Percentiles rank a stretch among this genome's conserved stretches.
Conservation (phyloP, 2,797 vertebrate genomes). For the Microchirus variegatus region DNA sequence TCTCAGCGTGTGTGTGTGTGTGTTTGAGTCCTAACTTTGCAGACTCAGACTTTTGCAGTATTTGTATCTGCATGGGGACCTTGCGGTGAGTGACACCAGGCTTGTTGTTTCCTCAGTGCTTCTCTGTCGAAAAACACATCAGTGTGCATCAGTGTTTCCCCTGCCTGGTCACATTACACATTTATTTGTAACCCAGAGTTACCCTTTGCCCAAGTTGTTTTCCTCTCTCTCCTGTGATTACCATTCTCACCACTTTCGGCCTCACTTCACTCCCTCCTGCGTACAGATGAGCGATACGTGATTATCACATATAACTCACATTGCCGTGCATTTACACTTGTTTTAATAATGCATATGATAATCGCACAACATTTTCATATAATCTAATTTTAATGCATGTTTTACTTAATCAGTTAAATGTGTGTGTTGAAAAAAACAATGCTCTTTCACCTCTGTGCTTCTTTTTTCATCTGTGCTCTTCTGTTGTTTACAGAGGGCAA, state of each 20-base stretch:
- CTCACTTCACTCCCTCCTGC: slow-evolving; percentile 3
- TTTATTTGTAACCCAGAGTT: slow-evolving; percentile 59
- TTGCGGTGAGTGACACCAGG: slow-evolving; percentile 69
- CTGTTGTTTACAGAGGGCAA: slow-evolving; percentile 67
- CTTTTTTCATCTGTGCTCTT: slow-evolving; percentile 25
- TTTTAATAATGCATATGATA: background rate
- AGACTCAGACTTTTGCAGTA: slow-evolving; percentile 63
- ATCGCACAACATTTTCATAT: background rate
- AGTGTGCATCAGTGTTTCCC: slow-evolving; percentile 69
- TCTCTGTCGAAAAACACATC: slow-evolving; percentile 65
- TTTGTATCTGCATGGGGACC: slow-evolving; percentile 67
- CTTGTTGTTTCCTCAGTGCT: slow-evolving; percentile 69
- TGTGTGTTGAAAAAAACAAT: background rate
- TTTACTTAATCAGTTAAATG: background rate
- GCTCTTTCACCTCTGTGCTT: slow-evolving; percentile 4
- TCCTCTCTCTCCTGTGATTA: background rate
- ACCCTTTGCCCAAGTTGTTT: slow-evolving; percentile 48
- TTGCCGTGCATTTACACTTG: background rate
- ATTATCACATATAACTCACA: background rate
- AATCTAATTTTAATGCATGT: background rate
- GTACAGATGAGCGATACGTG: slow-evolving; percentile 24
- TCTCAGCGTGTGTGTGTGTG: background rate
- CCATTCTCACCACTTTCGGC: slow-evolving; percentile 13
- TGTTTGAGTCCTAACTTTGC: slow-evolving; percentile 55
- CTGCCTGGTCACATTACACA: slow-evolving; percentile 44